A percentile compares a stretch with the other conserved stretches of the same genome.
Conservation (phyloP, 2,797 vertebrate species). For the Ceyx erithaca region DNA sequence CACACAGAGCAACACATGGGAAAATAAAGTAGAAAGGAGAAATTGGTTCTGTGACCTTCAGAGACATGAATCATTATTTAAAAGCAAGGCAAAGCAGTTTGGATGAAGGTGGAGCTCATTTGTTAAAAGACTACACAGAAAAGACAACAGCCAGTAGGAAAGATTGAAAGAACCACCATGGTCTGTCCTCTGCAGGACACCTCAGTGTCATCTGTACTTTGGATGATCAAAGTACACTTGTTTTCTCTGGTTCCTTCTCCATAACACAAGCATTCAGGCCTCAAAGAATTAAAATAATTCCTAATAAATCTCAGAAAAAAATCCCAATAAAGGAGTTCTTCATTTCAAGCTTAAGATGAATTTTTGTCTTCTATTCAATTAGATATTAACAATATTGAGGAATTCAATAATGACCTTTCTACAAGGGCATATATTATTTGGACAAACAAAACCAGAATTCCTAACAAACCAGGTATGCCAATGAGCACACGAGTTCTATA, state of each 20-base stretch:
- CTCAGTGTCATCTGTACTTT: background rate
- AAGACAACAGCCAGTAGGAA: background rate
- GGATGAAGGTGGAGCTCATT: background rate
- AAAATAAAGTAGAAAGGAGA: background rate
- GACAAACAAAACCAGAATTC: background rate
- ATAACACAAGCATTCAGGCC: background rate
- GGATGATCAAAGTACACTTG: background rate
- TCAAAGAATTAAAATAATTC: background rate
- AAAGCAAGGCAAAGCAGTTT: background rate
- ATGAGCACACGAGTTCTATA: background rate
- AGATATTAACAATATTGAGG: background rate
- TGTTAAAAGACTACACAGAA: background rate
- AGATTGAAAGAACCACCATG: background rate
- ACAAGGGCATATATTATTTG: background rate
- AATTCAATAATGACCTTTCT: background rate
- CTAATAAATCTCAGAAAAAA: background rate
- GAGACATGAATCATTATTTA: background rate
- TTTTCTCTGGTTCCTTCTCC: background rate
- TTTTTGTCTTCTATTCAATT: background rate
- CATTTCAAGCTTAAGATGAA: background rate
- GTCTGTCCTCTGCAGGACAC: accelerated
- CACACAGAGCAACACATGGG: background rate
- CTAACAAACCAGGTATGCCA: background rate
- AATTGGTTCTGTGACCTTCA: background rate
- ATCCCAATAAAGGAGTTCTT: background rate